Conservation (phyloP, 2,888 invertebrate genomes). For the Macropis europaea region DNA sequence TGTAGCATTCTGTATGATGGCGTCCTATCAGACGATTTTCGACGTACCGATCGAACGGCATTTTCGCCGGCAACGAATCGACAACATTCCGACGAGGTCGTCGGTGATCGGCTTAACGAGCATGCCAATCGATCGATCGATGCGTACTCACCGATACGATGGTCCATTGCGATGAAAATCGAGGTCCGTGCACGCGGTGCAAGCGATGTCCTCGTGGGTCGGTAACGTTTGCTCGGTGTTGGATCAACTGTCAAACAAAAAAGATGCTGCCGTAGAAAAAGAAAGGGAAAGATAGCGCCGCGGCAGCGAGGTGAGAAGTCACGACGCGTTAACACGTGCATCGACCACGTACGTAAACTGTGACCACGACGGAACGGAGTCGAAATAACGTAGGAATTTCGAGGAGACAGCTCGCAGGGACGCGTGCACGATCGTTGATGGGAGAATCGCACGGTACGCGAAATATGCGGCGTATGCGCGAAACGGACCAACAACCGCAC, state of each 20-base stretch:
- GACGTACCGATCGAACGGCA: not conserved
- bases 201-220: slow-evolving; percentile 27
- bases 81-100: not conserved
- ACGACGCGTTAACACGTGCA: not conserved
- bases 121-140: not conserved
- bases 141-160: slow-evolving; percentile 64
- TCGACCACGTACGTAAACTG: not conserved
- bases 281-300: not conserved
- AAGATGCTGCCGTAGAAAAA: not conserved
- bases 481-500: not conserved
- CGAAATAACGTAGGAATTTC: not conserved
- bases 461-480: not conserved
- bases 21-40: slow-evolving; percentile 56
- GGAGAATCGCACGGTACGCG: slow-evolving; percentile 5
- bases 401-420: not conserved
- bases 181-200: slow-evolving; percentile 62
- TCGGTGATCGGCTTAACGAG: not conserved
- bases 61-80: not conserved
- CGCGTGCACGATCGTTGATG: slow-evolving; percentile 10
- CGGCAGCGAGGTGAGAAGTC: not conserved
- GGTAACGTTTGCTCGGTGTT: slow-evolving; percentile 57
- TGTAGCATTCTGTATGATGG: slow-evolving; percentile 49
- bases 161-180: slow-evolving; percentile 65
- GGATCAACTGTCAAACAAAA: slow-evolving; percentile 63
- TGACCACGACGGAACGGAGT: not conserved